phyloP scores from a whole-genome alignment of 2,113 vertebrate species.

The Malurus elegans region DNA sequence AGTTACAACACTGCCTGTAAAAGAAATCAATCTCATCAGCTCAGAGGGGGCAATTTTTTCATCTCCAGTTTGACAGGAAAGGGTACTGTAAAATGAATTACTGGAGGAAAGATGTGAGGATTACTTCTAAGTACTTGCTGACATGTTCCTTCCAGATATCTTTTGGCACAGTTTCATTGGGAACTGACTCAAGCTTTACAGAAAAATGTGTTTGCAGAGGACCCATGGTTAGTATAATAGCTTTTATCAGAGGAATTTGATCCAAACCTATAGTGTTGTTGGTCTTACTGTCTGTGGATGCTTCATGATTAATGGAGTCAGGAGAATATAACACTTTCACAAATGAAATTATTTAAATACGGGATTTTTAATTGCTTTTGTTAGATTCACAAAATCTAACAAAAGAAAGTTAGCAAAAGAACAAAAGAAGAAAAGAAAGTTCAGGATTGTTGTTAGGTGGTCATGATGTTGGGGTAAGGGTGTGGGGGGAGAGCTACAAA shows the following conservation, averaged over 20 bases:
- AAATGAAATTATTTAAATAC: neutral
- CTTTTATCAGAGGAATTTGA: neutral
- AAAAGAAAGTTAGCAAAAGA: no score
- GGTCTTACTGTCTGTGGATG: neutral
- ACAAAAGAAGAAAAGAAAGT: neutral
- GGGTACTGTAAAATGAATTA: conserved; percentile 43
- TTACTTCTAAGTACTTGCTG: conserved; percentile 44
- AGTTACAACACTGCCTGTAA: conserved; percentile 20
- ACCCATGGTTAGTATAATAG: neutral
- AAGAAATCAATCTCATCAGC: conserved; percentile 50
- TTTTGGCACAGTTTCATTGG: conserved; percentile 22
- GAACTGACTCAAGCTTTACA: neutral
- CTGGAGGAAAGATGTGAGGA: conserved; percentile 11
- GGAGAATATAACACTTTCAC: neutral
- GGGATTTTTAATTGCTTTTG: neutral
- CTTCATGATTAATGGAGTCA: neutral
- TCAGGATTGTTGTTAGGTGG: neutral
- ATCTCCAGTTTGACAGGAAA: conserved; percentile 38
- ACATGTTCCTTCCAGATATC: conserved; percentile 10
- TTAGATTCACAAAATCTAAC: neutral
- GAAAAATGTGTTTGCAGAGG: neutral
- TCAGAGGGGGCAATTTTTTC: conserved; percentile 37
- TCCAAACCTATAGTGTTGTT: neutral
- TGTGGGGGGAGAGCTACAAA: neutral
- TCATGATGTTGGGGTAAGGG: neutral